phyloP scores from a whole-genome alignment of 35 echinoderm and acorn worm genomes.

The Hemicentrotus pulcherrimus region DNA sequence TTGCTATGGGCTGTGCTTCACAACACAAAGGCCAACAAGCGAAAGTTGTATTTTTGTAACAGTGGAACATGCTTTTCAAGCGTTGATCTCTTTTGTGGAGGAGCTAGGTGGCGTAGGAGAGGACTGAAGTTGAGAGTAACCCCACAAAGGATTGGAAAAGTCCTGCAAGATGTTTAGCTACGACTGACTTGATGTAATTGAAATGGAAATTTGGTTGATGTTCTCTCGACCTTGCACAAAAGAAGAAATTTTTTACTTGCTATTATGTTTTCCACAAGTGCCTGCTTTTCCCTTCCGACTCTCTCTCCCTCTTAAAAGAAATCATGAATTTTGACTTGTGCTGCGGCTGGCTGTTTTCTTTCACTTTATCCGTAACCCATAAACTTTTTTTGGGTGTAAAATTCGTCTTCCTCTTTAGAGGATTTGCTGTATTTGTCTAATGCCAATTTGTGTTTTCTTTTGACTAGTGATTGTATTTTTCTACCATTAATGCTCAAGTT shows the following conservation, averaged over 20 bases:
- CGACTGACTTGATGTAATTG: conserved; percentile 36
- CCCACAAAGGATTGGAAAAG: conserved; percentile 18
- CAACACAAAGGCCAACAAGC: conserved; percentile 26
- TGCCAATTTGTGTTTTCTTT: conserved; percentile 50
- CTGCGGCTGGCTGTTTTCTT: conserved; percentile 23
- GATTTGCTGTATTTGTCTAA: conserved; percentile 31
- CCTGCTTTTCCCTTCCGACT: not conserved
- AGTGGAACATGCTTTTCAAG: conserved; percentile 45
- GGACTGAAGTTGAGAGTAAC: not conserved
- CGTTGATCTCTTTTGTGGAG: conserved; percentile 34
- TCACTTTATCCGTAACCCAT: conserved; percentile 13
- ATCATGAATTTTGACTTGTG: conserved; percentile 33
- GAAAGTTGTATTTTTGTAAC: conserved; percentile 52
- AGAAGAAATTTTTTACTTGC: not conserved
- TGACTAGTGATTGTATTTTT: conserved; percentile 41
- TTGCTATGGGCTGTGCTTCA: conserved; percentile 10
- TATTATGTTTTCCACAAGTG: not conserved
- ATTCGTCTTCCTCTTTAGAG: conserved; percentile 7
- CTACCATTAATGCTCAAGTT: conserved; percentile 52
- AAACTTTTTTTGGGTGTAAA: conserved; percentile 6
- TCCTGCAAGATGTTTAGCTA: conserved; percentile 33
- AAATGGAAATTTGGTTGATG: conserved; percentile 46
- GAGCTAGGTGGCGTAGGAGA: not conserved
- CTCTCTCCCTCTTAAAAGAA: not conserved
- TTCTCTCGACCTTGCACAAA: not conserved